Base-by-base conservation (phyloP, 2,113 vertebrate genomes). In the Electrona antarctica region DNA sequence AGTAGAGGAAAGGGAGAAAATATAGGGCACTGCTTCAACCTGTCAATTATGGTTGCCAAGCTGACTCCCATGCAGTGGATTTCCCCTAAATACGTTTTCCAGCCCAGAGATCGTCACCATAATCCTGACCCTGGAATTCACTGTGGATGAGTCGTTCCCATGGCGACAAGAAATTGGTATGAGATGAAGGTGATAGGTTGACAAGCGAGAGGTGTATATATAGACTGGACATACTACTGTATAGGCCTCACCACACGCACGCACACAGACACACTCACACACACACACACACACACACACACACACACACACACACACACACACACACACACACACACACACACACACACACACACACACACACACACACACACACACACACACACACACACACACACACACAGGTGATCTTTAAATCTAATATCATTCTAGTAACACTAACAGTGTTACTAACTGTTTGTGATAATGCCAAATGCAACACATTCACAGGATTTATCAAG, bases 41-140 rank as follows among this genome's bases (percentile, higher is more conserved):
- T 29, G 57, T 67, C 57, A 63, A 58, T 58, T 75, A 51, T 52
- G 33, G 67, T 61, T 62, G 15, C 48, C 45, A 46, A 46, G 29
- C 73, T 52, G 59, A 64, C 58, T 72, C 76, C 54, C 12, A 21
- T 21, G 21, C 21, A 56, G 64, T 68, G 72, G 47, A 13, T 76
- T 76, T 55, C 29, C 11, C 46, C 70, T 49, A 61, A 51, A 62
- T 69, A 60, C 57, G 29, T 13, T 41, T 62, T 45, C 67, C 13
- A 1, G 56, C 54, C 47, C 52, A 29, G 52, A n/a, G 45, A 64
- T 11, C 11, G 49, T 1, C 12, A 7, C 47, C 65, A 64, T 8
- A 61, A 52, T 45, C 47, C 15, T 81, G 64, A 58, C 65, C 51
- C 28, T 14, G 13, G 6, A 15, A 1, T 50, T 69, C 52, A 33